Base-by-base conservation (phyloP, 2,888 invertebrate genomes). In the Proisotoma minuta region DNA sequence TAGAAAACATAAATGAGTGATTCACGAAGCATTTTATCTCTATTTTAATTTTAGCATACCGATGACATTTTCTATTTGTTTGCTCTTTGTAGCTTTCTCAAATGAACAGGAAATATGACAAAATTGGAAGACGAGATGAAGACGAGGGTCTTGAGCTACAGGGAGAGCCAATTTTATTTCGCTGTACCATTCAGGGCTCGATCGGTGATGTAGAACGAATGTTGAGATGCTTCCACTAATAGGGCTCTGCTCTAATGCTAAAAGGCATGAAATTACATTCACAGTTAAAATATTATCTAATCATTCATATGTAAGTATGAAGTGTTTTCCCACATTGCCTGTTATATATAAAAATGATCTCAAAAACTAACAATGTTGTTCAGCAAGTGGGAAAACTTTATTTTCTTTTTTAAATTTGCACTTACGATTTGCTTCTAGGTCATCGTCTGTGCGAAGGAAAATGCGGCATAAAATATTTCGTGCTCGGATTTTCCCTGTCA, bases 111-210 rank as follows among this genome's bases (percentile, higher is more conserved):
- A 93, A 65, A 99, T 89, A 78, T 98, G 98, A 76, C 91, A 88
- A 80, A 98, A 97, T 2, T 91, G 91, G 80, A 98, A 97, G 57
- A 98, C 82, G 60, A 99, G 79, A 77, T 98, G 98, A 78, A 97
- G 97, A 57, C 87, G 85, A 0, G 86, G 79, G 47, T 89, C 87
- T 56, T 98, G 80, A 66, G 91, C 87, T 20, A 91, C 84, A 0
- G 98, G 98, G 34, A 98, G 81, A 24, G 87, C 84, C 62, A 98
- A 82, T 81, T 98, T 98, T 50, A 95, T 86, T 80, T 96, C 96
- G 78, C 95, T 94, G 76, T 90, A 87, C 89, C 94, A 96, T 20
- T 86, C 84, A 1, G 97, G 97, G 65, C 83, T 86, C 1, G 91
- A 87, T 77, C 86, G 89, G 79, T 97, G 97, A 78, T 97, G 95